Base-by-base conservation (phyloP, 2,113 vertebrate species). In the Thamnophis sirtalis region DNA sequence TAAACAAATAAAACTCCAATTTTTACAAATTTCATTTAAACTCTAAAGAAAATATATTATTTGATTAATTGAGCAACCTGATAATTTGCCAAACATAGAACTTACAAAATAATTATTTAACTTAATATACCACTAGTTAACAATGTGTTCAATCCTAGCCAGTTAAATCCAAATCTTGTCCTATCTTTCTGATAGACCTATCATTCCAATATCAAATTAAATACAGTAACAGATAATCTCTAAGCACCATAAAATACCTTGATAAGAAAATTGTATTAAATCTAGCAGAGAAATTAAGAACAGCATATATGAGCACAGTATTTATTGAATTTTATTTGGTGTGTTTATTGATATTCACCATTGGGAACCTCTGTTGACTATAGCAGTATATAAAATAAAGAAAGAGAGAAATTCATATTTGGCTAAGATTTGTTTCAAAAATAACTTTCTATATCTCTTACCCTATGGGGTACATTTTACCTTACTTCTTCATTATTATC, bases 401-500 rank as follows among this genome's bases (percentile, higher is more conserved):
- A n/a, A 63, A 63, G 58, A 63, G 9, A 68, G 3, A 68, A 43
- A 80, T 38, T 21, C 17, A 80, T 43, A 80, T 22, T 43, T 80
- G 73, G 33, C 17, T 43, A 80, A 80, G 33, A 80, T 43, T 80
- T 80, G 33, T 58, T 87, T 55, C 92, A 50, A 11, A 87, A 90
- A 68, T 21, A 63, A 93, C 90, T 94, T 95, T 93, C 94, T 92
- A 95, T 84, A 68, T 60, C 89, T 91, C 15, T 94, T 48, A 86
- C 38, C 91, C 86, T 89, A 94, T 88, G 93, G 92, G 86, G 58
- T 54, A 48, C 22, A 87, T 95, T 96, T 98, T 98, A 98, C 98
- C 97, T 98, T 96, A 97, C 90, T 90, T 98, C 97, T 96, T 98
- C 97, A 98, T 68, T 96, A 95, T 97, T 88, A 95, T 97, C 97